Base-by-base conservation (phyloP, 1,140 invertebrate genomes). In the Drosophila varians region DNA sequence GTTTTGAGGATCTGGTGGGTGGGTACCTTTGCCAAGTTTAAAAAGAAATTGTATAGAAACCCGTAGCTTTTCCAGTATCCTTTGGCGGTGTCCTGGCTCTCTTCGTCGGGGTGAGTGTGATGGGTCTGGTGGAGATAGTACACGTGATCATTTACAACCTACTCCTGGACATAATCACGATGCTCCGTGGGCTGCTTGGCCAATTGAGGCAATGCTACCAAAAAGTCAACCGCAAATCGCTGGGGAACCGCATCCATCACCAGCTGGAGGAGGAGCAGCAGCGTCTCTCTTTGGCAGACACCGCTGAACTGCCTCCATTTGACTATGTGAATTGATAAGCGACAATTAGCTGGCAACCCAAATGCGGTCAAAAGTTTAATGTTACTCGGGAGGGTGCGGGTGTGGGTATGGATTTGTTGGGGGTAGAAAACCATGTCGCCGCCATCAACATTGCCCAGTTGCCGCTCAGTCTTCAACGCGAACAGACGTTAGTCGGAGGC, bases 1-100 rank as follows among this genome's bases (percentile, higher is more conserved):
- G 91, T 28, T 90, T 91, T 58, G 91, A 90, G 40, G 91, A 92
- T 70, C 74, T 91, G 11, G 70, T 91, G 8, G 90, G 90, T 90
- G 42, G 40, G 54, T 16, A 11, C 31, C 1, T 43, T 4, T 2
- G 42, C 25, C 11, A 6, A 38, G 14, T 38, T 36, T 36, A 14
- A n/a, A n/a, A n/a, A n/a, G n/a, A n/a, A n/a, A n/a, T n/a, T n/a
- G n/a, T n/a, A n/a, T n/a, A n/a, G n/a, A n/a, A n/a, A n/a, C 9
- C 28, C 28, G n/a, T n/a, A n/a, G n/a, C 9, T 3, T 8, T 26
- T 26, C 3, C 26, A 90, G 89, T 90, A 9, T 90, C 89, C 42
- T 82, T 86, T 64, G 79, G 80, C 40, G 89, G 89, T 0, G 74
- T 73, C 4, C 31, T 90, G 57, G 70, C 88, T 18, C 71, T 88